Percentiles rank a stretch among this genome's conserved stretches.
Evolutionary conservation across 2,797 vertebrate genomes (phyloP).

Genomic region (Sebastes dallii): DNA sequence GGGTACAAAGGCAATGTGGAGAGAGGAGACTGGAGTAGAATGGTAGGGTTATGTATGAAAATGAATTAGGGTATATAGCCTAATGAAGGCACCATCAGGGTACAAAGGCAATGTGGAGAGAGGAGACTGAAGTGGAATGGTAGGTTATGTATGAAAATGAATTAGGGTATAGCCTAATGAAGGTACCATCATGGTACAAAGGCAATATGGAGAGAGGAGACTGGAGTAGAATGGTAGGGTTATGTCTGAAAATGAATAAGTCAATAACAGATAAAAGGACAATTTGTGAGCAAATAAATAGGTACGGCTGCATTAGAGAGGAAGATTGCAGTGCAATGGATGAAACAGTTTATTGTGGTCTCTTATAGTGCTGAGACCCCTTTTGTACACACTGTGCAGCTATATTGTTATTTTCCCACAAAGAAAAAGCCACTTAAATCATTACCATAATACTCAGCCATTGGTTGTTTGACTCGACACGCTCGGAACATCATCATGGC

Average conservation of each 20-base stretch:
- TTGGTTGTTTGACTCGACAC: conserved; percentile 42
- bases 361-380: conserved; percentile 7
- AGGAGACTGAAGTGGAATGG: background rate
- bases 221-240: conserved; percentile 9
- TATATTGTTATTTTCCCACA: conserved; percentile 7
- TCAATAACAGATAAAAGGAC: conserved; percentile 41
- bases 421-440: conserved; percentile 40
- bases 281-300: conserved; percentile 18
- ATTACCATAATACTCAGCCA: conserved; percentile 19
- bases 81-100: conserved; percentile 56
- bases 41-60: background rate
- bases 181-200: conserved; percentile 62
- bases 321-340: conserved; percentile 12
- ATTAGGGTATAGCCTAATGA: conserved; percentile 40
- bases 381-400: background rate
- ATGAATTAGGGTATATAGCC: conserved; percentile 28
- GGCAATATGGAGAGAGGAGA: conserved; percentile 51
- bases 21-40: conserved; percentile 1
- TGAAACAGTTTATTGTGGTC: conserved; percentile 31
- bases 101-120: conserved; percentile 65
- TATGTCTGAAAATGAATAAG: conserved; percentile 40
- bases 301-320: background rate
- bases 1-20: conserved; percentile 65
- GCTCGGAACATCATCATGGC: conserved; percentile 37
- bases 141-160: background rate